Percentiles rank a stretch among this genome's conserved stretches.
Evolutionary conservation across 1,140 invertebrate genomes (phyloP).

Genomic region (Heterodera carotae): DNA sequence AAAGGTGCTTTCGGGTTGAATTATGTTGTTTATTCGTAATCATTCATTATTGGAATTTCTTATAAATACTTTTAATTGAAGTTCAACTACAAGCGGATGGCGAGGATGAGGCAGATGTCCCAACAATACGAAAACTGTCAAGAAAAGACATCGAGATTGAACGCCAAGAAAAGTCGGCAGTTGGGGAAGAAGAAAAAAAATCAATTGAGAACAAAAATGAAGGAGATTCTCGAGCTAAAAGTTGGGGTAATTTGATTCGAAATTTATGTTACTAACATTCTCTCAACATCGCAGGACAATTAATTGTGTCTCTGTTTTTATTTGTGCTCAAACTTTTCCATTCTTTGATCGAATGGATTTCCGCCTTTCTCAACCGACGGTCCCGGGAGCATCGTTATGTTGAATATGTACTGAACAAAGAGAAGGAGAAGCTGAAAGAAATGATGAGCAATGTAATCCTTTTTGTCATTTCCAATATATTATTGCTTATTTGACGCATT

Average conservation of each 20-base stretch:
- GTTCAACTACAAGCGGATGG: conserved; percentile 23
- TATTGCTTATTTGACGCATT: conserved; percentile 8
- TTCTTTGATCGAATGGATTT: conserved; percentile 42
- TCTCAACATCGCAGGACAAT: conserved; percentile 19
- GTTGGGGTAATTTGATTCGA: conserved; percentile 22
- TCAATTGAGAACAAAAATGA: conserved; percentile 14
- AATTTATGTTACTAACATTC: background rate
- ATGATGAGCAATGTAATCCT: conserved; percentile 47
- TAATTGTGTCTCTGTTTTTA: conserved; percentile 30
- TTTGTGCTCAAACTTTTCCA: conserved; percentile 49
- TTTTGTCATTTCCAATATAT: conserved; percentile 15
- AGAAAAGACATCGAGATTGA: conserved; percentile 6
- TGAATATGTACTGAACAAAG: conserved; percentile 61
- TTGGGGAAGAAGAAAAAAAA: background rate
- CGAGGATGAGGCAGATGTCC: conserved; percentile 18
- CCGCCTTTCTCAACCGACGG: conserved; percentile 57
- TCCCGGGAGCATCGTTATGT: conserved; percentile 65
- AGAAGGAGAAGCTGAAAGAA: conserved; percentile 59
- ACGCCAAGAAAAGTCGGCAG: conserved; percentile 15
- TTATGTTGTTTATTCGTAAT: too few species aligned
- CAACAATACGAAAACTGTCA: conserved; percentile 11
- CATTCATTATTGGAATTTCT: too few species aligned
- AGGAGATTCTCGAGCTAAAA: conserved; percentile 31
- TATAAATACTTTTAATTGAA: background rate
- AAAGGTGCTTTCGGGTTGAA: conserved; percentile 15